phyloP scores from a whole-genome alignment of 2,888 invertebrate genomes.

The Thymelicus sylvestris region DNA sequence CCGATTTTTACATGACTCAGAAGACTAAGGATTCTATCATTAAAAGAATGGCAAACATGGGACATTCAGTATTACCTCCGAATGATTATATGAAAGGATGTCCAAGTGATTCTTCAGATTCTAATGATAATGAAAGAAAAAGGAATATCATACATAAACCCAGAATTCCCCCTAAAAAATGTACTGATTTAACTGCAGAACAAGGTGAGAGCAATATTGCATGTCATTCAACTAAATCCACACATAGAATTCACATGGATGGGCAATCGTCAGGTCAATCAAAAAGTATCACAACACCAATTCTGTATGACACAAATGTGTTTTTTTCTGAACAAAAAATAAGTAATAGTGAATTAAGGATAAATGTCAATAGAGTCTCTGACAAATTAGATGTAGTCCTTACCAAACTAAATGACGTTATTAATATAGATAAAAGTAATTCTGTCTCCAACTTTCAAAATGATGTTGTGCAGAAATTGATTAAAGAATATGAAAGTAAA shows the following conservation, averaged over 20 bases:
- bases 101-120: constrained; percentile 72
- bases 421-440: constrained; percentile 46
- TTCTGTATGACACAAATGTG: constrained; percentile 54
- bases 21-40: constrained; percentile 72
- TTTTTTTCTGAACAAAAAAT: constrained; percentile 73
- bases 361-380: constrained; percentile 68
- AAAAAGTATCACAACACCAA: constrained; percentile 44
- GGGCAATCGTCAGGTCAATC: constrained; percentile 39
- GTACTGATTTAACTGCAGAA: constrained; percentile 49
- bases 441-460: constrained; percentile 52
- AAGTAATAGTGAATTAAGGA: constrained; percentile 71
- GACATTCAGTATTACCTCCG: constrained; percentile 72
- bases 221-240: constrained; percentile 45
- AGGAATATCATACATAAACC: constrained; percentile 62
- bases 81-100: constrained; percentile 48
- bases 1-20: constrained; percentile 64
- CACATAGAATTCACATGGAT: constrained; percentile 38
- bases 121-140: constrained; percentile 55
- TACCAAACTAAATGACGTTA: constrained; percentile 56
- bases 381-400: constrained; percentile 69
- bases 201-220: constrained; percentile 50
- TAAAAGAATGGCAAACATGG: constrained; percentile 75
- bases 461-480: constrained; percentile 64
- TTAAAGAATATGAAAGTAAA: constrained; percentile 74
- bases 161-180: constrained; percentile 55